Evolutionary conservation across 2,797 vertebrate genomes (phyloP).

Genomic region (Hephaestus fuliginosus): DNA sequence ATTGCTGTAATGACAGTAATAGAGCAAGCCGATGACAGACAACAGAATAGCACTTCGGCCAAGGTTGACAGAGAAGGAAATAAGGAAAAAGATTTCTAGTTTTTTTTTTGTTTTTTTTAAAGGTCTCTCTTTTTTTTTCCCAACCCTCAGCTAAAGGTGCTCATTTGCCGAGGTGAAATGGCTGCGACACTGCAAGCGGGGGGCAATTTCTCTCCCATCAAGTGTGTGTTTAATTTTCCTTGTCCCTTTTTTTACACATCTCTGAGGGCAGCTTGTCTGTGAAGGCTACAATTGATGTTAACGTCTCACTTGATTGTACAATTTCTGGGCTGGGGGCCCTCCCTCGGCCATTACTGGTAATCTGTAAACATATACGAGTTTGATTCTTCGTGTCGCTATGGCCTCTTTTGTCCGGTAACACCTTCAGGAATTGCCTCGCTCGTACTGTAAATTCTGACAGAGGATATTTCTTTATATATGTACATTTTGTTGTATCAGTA

Average conservation of each 20-base stretch:
- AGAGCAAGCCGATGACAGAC: constrained; percentile 75
- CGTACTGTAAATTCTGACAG: not conserved
- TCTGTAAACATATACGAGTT: constrained; percentile 37
- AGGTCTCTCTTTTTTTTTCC: constrained; percentile 31
- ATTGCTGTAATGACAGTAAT: constrained; percentile 85
- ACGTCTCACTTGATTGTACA: constrained; percentile 77
- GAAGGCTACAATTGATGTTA: constrained; percentile 83
- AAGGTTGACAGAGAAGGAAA: constrained; percentile 82
- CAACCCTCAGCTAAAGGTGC: constrained; percentile 64
- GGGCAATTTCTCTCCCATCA: constrained; percentile 78
- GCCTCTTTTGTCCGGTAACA: constrained; percentile 12
- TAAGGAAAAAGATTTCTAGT: constrained; percentile 70
- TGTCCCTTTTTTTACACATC: constrained; percentile 58
- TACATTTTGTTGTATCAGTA: not conserved
- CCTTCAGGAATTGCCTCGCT: not conserved
- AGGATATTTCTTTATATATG: not conserved
- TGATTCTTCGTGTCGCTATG: constrained; percentile 2
- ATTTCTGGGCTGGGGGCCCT: constrained; percentile 54
- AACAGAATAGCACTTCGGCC: constrained; percentile 77
- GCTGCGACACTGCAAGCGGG: constrained; percentile 48
- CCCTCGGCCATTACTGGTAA: constrained; percentile 42
- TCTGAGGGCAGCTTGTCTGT: constrained; percentile 53
- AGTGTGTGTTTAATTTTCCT: constrained; percentile 82
- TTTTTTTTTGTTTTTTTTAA: constrained; percentile 9
- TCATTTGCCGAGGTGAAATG: constrained; percentile 77